Conservation (phyloP, 2,888 invertebrate species). For the Hipparchia sbordonii region DNA sequence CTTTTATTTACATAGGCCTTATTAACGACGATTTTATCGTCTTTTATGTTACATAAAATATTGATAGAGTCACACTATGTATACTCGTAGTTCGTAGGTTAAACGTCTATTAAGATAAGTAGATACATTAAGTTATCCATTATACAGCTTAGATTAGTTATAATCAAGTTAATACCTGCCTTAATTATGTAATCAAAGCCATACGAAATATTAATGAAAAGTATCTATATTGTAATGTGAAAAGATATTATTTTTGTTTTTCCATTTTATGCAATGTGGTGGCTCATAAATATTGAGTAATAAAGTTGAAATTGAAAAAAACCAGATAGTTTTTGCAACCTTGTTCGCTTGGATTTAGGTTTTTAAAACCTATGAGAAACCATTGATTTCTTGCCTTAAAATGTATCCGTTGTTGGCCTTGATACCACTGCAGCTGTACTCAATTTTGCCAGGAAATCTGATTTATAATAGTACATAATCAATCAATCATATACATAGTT, state of each 20-base stretch:
- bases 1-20: conserved; percentile 33
- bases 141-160: background rate
- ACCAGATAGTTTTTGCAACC: no score
- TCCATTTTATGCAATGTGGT: no score
- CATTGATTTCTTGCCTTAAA: no score
- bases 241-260: background rate
- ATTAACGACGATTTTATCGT: conserved; percentile 34
- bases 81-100: conserved; percentile 22
- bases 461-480: no score
- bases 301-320: no score
- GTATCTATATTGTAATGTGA: background rate
- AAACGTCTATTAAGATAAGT: conserved; percentile 17
- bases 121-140: background rate
- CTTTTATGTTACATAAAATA: conserved; percentile 30
- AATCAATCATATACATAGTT: background rate
- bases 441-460: no score
- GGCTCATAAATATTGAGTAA: no score
- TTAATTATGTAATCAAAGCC: background rate
- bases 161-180: background rate
- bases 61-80: conserved; percentile 28
- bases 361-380: no score
- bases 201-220: background rate
- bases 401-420: no score
- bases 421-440: no score
- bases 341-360: no score